Conservation (phyloP, 2,797 vertebrate species). For the Neostethus bicornis region DNA sequence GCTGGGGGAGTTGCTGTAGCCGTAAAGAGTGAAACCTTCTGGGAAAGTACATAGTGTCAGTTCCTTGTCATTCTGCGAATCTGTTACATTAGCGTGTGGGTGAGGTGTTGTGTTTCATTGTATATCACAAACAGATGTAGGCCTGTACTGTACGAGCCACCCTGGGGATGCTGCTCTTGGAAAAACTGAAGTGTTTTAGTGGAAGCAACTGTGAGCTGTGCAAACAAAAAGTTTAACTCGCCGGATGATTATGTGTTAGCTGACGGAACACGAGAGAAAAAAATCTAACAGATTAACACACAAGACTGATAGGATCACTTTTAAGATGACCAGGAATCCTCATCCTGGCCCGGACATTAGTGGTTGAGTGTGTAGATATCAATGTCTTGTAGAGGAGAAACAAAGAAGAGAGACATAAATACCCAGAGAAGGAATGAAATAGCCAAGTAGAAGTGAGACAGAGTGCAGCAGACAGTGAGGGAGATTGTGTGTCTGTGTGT, state of each 20-base stretch:
- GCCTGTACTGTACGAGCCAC: slow-evolving; percentile 52
- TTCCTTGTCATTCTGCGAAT: slow-evolving; percentile 62
- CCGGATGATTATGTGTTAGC: slow-evolving; percentile 53
- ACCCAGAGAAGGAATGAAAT: slow-evolving; percentile 54
- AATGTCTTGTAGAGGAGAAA: slow-evolving; percentile 50
- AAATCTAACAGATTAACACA: slow-evolving; percentile 52
- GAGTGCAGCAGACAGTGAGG: slow-evolving; percentile 72
- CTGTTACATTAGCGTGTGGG: slow-evolving; percentile 63
- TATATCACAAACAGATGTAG: slow-evolving; percentile 77
- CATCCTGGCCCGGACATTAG: slow-evolving; percentile 6
- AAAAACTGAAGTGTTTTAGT: slow-evolving; percentile 54
- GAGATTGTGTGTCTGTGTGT: slow-evolving; percentile 76
- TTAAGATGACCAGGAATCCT: slow-evolving; percentile 58
- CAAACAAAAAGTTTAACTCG: slow-evolving; percentile 63
- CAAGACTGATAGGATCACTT: slow-evolving; percentile 68
- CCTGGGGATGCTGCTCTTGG: slow-evolving; percentile 41
- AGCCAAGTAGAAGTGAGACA: slow-evolving; percentile 68
- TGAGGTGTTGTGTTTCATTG: slow-evolving; percentile 67
- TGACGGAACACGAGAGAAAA: slow-evolving; percentile 37
- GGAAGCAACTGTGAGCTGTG: slow-evolving; percentile 50
- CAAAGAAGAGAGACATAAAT: slow-evolving; percentile 66
- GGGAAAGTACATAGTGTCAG: slow-evolving; percentile 62
- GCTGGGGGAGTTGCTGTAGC: slow-evolving; percentile 23
- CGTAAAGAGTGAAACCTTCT: slow-evolving; percentile 68
- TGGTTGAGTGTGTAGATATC: slow-evolving; percentile 19